Conservation (phyloP, 2,888 invertebrate species). For the Chloromyia formosa region DNA sequence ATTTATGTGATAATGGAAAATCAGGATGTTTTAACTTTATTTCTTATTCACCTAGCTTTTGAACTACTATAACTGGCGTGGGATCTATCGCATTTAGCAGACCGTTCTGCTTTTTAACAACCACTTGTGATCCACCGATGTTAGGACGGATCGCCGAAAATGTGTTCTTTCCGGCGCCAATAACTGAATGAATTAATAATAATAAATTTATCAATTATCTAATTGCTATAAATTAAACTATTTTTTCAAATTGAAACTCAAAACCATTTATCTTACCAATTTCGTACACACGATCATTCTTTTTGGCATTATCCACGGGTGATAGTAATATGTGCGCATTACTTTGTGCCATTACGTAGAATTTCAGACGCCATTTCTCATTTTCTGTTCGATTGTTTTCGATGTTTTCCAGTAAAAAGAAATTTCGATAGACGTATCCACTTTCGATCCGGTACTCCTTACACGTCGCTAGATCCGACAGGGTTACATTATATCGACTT, state of each 20-base stretch:
- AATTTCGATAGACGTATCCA: slow-evolving; percentile 70
- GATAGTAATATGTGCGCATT: slow-evolving; percentile 77
- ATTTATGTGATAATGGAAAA: slow-evolving; percentile 33
- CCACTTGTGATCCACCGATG: slow-evolving; percentile 68
- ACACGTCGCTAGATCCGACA: slow-evolving; percentile 63
- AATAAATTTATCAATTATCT: background rate
- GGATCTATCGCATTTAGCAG: slow-evolving; percentile 71
- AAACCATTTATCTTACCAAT: slow-evolving; percentile 63
- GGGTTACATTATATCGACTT: slow-evolving; percentile 55
- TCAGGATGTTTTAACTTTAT: slow-evolving; percentile 23
- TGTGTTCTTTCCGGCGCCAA: slow-evolving; percentile 77
- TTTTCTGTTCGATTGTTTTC: slow-evolving; percentile 56
- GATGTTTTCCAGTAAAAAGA: slow-evolving; percentile 65
- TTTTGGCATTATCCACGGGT: slow-evolving; percentile 64
- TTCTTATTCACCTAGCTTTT: slow-evolving; percentile 65
- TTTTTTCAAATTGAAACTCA: too few relatives aligned
- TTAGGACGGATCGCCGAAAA: slow-evolving; percentile 74
- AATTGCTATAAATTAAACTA: too few relatives aligned
- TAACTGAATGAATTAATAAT: slow-evolving; percentile 59
- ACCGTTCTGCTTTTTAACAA: slow-evolving; percentile 67
- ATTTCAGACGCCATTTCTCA: slow-evolving; percentile 68
- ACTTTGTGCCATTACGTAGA: slow-evolving; percentile 72
- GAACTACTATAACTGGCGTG: slow-evolving; percentile 73
- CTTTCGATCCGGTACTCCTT: slow-evolving; percentile 67
- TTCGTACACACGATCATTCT: slow-evolving; percentile 72